Percentiles rank a stretch among this genome's conserved stretches.
These are phyloP conservation scores for Crioceris asparagi DNA, from an alignment of 2,888 invertebrate genomes.

Conservation along the genomic window DNA sequence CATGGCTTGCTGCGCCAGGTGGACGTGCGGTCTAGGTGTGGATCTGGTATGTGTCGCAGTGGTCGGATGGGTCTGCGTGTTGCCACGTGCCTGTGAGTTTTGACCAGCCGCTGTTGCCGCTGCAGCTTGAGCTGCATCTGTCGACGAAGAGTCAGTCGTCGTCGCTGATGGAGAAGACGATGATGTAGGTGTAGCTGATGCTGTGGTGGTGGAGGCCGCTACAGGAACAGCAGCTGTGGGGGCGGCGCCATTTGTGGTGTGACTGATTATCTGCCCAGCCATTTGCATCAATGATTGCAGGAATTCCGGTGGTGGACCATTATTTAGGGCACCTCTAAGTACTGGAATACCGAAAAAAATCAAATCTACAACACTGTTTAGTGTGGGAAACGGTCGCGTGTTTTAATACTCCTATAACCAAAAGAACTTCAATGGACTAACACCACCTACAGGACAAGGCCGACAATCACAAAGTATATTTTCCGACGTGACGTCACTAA, in stretches of 20 bases:
- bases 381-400: no score
- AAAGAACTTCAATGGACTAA: no score
- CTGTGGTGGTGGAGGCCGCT: slow-evolving; percentile 13
- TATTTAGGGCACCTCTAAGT: slow-evolving; percentile 35
- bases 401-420: no score
- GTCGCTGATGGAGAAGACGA: slow-evolving; percentile 19
- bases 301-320: slow-evolving; percentile 41
- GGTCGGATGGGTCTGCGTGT: slow-evolving; percentile 58
- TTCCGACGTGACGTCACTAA: no score
- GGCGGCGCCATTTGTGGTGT: slow-evolving; percentile 20
- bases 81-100: slow-evolving; percentile 44
- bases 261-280: slow-evolving; percentile 37
- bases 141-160: slow-evolving; percentile 16
- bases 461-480: no score
- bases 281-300: slow-evolving; percentile 47
- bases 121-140: slow-evolving; percentile 7
- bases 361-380: no score
- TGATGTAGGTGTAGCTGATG: no score
- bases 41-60: slow-evolving; percentile 61
- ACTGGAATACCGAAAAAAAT: slow-evolving; percentile 30
- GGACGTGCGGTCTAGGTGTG: slow-evolving; percentile 57
- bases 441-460: no score
- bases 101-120: slow-evolving; percentile 26
- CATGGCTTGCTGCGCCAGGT: slow-evolving; percentile 48
- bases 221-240: slow-evolving; percentile 11